Evolutionary conservation across 2,797 vertebrate genomes (phyloP).

Genomic region (Rallus crepitans): DNA sequence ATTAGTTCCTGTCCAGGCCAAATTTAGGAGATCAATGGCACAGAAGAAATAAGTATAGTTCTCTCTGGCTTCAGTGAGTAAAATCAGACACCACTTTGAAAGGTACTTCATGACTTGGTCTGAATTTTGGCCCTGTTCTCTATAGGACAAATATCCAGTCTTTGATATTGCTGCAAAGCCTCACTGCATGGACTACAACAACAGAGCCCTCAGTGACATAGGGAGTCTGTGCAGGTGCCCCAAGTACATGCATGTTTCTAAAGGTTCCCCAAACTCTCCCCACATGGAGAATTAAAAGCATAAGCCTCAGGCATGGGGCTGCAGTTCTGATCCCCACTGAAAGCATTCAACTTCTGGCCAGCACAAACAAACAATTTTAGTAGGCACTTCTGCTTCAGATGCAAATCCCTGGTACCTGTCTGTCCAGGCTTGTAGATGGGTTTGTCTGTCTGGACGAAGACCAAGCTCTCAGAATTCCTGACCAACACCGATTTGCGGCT

Average conservation of each 20-base stretch:
- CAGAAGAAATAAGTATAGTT: slow-evolving; percentile 43
- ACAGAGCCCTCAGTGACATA: background rate
- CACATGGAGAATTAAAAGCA: background rate
- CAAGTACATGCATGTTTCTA: background rate
- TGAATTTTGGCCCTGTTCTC: background rate
- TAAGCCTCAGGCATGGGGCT: background rate
- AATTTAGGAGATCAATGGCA: background rate
- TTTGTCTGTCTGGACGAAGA: slow-evolving; percentile 92
- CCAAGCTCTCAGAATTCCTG: slow-evolving; percentile 58
- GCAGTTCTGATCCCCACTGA: background rate
- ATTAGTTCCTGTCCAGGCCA: background rate
- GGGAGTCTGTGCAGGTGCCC: background rate
- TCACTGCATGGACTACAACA: background rate
- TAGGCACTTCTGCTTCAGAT: background rate
- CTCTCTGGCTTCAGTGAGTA: background rate
- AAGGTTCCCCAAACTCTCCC: background rate
- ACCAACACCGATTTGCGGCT: slow-evolving; percentile 78
- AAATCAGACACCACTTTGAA: slow-evolving; percentile 2
- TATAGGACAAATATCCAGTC: background rate
- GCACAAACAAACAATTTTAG: background rate
- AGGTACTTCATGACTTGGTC: background rate
- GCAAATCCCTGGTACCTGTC: slow-evolving; percentile 75
- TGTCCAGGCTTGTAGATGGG: slow-evolving; percentile 89
- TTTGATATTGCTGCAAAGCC: background rate
- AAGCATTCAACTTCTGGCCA: background rate